Evolutionary conservation across 2,888 invertebrate species (phyloP), one percentile per base, ranked within the genome.

Genomic region (Julus scanicus): DNA sequence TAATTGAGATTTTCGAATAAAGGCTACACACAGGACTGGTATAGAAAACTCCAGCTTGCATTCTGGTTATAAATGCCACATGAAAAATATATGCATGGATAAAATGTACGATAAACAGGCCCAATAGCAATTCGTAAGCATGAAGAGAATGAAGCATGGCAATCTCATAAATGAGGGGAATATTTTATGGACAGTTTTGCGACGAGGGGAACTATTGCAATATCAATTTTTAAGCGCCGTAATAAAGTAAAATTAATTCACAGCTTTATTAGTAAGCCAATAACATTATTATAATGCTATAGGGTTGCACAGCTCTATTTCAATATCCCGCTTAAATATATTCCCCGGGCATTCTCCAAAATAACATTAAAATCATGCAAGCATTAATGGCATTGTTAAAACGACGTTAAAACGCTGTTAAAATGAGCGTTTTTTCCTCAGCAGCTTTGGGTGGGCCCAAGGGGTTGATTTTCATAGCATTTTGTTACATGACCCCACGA

Each of bases 191-290:
- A 20, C 63, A 63, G 20, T 63, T 63, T 63, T 5, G 63, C 63
- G 20, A 63, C 17, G n/a, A 63, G 63, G 63, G 63, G 63, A 63
- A 63, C 63, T 63, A 20, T 20, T 63, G 63, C 63, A 63, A 63
- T 63, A 63, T 63, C 63, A 63, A 63, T 63, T 63, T 63, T 63
- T 63, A 63, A 63, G 63, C 63, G 63, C 63, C 63, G 63, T 63
- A 63, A 63, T 63, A 63, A 63, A 63, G 63, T 63, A 63, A 63
- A 63, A 63, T 63, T 63, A 63, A 63, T 63, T 63, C 63, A 20
- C 63, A 63, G 63, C 63, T 63, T 63, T 63, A 63, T 63, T 63
- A 63, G 63, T 20, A 20, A 63, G 63, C 63, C 63, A 63, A 63
- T 63, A 63, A 63, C 63, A 63, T 63, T 63, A 63, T 63, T 63